phyloP scores from a whole-genome alignment of 2,797 vertebrate species.

The Oreochromis mossambicus region DNA sequence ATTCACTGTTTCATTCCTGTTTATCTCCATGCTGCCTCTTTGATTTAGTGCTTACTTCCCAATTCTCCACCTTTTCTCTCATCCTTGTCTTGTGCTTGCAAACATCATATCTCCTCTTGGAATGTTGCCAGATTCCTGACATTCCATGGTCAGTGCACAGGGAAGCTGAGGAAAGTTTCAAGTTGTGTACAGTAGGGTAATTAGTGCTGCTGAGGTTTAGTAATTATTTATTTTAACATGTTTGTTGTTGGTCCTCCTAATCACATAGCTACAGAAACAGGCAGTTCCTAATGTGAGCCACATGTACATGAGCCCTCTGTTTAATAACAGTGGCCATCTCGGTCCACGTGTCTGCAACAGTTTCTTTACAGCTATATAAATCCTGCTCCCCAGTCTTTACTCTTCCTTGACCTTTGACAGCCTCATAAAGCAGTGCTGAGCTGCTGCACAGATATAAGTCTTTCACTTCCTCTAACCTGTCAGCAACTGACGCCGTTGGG shows the following conservation, averaged over 20 bases:
- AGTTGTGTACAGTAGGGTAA: neutral
- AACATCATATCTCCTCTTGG: neutral
- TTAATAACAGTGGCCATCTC: neutral
- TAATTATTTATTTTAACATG: neutral
- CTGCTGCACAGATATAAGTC: neutral
- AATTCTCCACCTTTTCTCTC: neutral
- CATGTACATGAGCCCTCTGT: neutral
- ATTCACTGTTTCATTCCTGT: slow-evolving; percentile 8
- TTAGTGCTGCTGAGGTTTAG: neutral
- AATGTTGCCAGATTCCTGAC: slow-evolving; percentile 46
- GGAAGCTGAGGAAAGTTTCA: neutral
- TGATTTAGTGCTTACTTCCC: neutral
- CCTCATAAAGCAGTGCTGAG: neutral
- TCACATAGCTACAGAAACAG: neutral
- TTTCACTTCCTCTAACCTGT: neutral
- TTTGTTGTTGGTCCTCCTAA: neutral
- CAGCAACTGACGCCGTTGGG: neutral
- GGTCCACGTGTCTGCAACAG: slow-evolving; percentile 8
- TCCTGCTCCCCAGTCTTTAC: slow-evolving; percentile 35
- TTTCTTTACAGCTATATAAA: slow-evolving; percentile 52
- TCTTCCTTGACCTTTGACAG: slow-evolving; percentile 6
- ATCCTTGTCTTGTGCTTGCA: neutral
- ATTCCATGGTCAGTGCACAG: slow-evolving; percentile 18
- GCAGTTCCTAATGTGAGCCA: neutral
- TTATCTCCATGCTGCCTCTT: neutral